Evolutionary conservation across 2,113 vertebrate species (phyloP).

Genomic region (Ceyx margarethae): DNA sequence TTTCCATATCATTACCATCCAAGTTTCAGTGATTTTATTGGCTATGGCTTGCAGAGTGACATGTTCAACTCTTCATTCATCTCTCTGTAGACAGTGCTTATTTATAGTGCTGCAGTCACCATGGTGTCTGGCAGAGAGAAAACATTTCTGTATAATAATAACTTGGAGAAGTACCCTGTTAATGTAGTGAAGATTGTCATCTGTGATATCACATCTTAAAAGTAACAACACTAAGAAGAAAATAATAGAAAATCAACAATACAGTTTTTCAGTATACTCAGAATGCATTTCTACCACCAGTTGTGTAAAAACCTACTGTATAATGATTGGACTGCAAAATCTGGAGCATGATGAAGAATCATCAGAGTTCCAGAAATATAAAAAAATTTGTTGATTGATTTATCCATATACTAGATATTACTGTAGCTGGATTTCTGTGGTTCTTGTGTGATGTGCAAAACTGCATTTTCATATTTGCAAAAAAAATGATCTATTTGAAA

Average conservation of each 20-base stretch:
- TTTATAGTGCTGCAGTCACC: slow-evolving; percentile 13
- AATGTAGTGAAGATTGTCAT: neutral
- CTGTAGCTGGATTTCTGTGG: neutral
- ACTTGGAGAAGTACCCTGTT: slow-evolving; percentile 4
- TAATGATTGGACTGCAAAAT: neutral
- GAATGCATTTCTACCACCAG: neutral
- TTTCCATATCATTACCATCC: neutral
- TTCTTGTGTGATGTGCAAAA: neutral
- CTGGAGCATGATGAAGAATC: neutral
- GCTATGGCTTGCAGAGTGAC: neutral
- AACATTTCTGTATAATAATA: neutral
- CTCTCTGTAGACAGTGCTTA: neutral
- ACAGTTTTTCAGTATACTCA: neutral
- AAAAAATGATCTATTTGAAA: neutral
- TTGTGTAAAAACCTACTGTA: neutral
- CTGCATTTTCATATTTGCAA: neutral
- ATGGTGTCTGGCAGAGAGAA: neutral
- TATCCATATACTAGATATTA: neutral
- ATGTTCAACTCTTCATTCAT: neutral
- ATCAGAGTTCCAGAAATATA: neutral
- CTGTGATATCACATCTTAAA: neutral
- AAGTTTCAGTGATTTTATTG: slow-evolving; percentile 1
- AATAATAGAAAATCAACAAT: neutral
- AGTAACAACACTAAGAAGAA: neutral
- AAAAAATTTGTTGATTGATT: neutral